Percentiles rank a stretch among this genome's conserved stretches.
Evolutionary conservation across 2,888 invertebrate species (phyloP).

Genomic region (Zaprionus lineosus): DNA sequence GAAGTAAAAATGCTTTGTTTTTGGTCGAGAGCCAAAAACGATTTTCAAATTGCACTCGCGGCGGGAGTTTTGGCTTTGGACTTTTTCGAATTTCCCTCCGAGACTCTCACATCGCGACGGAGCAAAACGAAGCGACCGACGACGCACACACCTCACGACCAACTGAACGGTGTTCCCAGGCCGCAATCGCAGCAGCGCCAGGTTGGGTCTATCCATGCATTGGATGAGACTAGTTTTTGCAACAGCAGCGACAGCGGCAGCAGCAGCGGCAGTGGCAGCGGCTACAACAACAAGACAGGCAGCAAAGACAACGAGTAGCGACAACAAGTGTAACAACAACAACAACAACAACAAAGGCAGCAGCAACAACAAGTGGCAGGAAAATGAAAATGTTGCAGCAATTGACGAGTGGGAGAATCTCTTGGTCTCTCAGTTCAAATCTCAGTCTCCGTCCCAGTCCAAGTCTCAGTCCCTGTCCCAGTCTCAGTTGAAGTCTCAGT

Average conservation of each 20-base stretch:
- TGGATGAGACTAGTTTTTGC: conserved; percentile 64
- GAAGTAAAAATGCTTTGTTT: conserved; percentile 1
- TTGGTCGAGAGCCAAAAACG: neutral
- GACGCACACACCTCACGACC: conserved; percentile 72
- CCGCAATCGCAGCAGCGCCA: conserved; percentile 32
- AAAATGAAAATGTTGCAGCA: conserved; percentile 33
- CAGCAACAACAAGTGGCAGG: conserved; percentile 41
- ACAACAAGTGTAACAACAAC: conserved; percentile 41
- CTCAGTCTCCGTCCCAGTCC: no score
- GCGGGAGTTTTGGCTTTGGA: no score
- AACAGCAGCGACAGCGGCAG: conserved; percentile 27
- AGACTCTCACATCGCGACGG: conserved; percentile 48
- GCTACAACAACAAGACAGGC: conserved; percentile 39
- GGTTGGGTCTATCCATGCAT: conserved; percentile 22
- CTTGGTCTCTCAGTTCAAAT: no score
- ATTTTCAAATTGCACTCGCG: conserved; percentile 13
- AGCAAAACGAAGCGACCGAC: conserved; percentile 62
- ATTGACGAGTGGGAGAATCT: neutral
- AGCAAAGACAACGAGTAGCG: no score
- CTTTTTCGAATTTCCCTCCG: neutral
- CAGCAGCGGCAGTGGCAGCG: conserved; percentile 23
- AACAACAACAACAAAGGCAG: no score
- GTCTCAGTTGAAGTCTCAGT: no score
- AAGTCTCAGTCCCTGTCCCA: no score
- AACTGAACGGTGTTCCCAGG: conserved; percentile 65